A percentile compares a stretch with the other conserved stretches of the same genome.
These are phyloP conservation scores for Ips typographus DNA, from an alignment of 1,140 invertebrate species.

Conservation along the genomic window DNA sequence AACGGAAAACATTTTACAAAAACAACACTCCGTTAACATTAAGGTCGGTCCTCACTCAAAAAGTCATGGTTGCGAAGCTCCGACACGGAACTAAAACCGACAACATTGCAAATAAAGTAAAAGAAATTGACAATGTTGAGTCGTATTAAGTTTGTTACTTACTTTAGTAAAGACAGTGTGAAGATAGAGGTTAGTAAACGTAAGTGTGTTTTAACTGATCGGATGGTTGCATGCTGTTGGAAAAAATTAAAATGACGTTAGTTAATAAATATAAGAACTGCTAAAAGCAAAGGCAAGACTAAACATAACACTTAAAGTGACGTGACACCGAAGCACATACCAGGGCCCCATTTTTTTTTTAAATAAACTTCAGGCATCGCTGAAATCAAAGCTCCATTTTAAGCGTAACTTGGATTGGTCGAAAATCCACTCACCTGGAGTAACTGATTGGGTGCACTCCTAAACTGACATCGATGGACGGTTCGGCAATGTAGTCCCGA, in stretches of 20 bases:
- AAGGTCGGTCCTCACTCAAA: neutral
- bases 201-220: constrained; percentile 11
- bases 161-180: no score
- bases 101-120: neutral
- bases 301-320: neutral
- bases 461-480: constrained; percentile 13
- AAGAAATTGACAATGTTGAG: no score
- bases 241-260: neutral
- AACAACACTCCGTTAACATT: neutral
- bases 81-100: constrained; percentile 2
- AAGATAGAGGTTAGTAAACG: constrained; percentile 11
- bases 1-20: no score
- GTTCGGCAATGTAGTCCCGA: constrained; percentile 45
- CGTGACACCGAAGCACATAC: neutral
- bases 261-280: constrained; percentile 13
- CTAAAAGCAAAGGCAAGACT: neutral
- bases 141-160: no score
- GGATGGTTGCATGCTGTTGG: constrained; percentile 12
- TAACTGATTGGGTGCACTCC: constrained; percentile 12
- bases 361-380: no score
- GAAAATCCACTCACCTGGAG: constrained; percentile 7
- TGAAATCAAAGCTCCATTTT: no score
- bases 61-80: constrained; percentile 5
- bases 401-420: no score
- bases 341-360: neutral